Evolutionary conservation across 2,888 invertebrate genomes (phyloP), one percentile per base, ranked within the genome.

Genomic region (Ectemnius cavifrons): DNA sequence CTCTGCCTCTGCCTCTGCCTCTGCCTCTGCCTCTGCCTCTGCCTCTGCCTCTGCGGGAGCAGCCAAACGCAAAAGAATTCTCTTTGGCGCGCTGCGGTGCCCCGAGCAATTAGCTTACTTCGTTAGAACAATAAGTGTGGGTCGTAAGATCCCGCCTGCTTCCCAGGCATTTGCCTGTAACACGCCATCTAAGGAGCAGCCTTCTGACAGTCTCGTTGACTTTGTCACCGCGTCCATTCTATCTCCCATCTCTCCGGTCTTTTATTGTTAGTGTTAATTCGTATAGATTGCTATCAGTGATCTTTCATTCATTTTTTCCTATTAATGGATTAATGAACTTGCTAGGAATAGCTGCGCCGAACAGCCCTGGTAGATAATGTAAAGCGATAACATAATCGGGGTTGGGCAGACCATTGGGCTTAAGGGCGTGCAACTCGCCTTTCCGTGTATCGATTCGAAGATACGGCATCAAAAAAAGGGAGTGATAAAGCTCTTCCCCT

Each of bases 371-470:
- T 3, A 8, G 28, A 37, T 20, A 20, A 20, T 37, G 28, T 8
- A 8, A 37, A 37, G 28, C 28, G 28, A 37, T 37, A 37, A 37
- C 8, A 14, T 52, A 52, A 52, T 52, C 4, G 16, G 52, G 5
- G 14, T 13, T 16, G 52, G 52, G 13, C 16, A 13, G 16, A 14
- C 23, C 3, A 2, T 37, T 37, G n/a, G 70, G 57, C 74, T 60
- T 64, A 74, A 74, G 76, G 61, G 64, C 67, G 67, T 64, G 46
- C 64, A 28, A 60, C 73, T 73, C 73, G 73, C 67, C 69, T 67
- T 66, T 61, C 64, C 67, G 72, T 72, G 67, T 78, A 78, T 78
- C 72, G 78, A 78, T 78, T 76, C 60, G 73, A 58, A 67, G 65
- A 72, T 64, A 13, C 45, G 2, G 69, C 63, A 72, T 63, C 47